Evolutionary conservation across 2,888 invertebrate species (phyloP).

Genomic region (Orchestes rusci): DNA sequence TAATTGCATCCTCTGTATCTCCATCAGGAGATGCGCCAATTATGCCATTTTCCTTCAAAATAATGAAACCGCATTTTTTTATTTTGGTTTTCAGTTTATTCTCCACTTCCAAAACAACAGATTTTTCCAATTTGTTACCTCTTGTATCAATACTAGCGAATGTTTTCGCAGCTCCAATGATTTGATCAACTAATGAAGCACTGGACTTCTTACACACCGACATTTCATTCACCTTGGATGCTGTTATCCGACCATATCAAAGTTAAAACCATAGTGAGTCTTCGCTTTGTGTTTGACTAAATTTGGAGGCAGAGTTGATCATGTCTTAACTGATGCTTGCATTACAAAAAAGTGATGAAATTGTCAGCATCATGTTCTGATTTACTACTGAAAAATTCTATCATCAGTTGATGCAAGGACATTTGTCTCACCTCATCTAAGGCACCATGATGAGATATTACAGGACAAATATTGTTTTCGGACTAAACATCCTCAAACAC

Average conservation of each 20-base stretch:
- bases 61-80: not conserved
- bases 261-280: constrained; percentile 16
- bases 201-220: constrained; percentile 23
- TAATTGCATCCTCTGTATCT: constrained; percentile 22
- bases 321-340: no score
- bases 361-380: no score
- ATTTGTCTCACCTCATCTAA: no score
- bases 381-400: no score
- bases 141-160: not conserved
- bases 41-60: constrained; percentile 26
- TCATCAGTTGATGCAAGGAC: no score
- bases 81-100: not conserved
- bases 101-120: not conserved
- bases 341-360: no score
- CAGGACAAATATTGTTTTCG: no score
- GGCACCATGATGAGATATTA: no score
- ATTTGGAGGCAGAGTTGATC: no score
- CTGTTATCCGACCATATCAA: constrained; percentile 18
- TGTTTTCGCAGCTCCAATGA: constrained; percentile 26
- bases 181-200: constrained; percentile 25
- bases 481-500: no score
- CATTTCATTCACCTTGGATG: constrained; percentile 18
- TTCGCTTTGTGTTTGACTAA: no score
- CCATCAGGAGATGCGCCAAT: constrained; percentile 8
- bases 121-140: constrained; percentile 3